Evolutionary conservation across 2,797 vertebrate genomes (phyloP).

Genomic region (Steatocranus sp.): DNA sequence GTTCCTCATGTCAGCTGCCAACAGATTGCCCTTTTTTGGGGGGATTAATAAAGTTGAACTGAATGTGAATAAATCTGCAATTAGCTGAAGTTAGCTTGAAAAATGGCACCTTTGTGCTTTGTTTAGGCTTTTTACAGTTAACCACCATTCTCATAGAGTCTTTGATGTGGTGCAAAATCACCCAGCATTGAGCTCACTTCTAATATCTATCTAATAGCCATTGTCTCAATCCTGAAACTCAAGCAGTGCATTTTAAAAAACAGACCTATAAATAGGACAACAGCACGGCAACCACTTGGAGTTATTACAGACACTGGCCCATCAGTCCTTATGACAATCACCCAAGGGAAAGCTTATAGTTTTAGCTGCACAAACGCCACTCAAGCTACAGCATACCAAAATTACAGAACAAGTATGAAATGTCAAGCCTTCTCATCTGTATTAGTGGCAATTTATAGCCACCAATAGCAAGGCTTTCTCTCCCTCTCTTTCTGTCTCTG

Average conservation of each 20-base stretch:
- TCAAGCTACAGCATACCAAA: slow-evolving; percentile 63
- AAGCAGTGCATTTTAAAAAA: slow-evolving; percentile 64
- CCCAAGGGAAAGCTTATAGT: slow-evolving; percentile 67
- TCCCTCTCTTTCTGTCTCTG: slow-evolving; percentile 44
- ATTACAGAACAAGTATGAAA: slow-evolving; percentile 72
- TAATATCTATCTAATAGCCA: slow-evolving; percentile 64
- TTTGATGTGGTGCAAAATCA: not conserved
- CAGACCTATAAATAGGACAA: slow-evolving; percentile 71
- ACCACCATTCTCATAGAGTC: not conserved
- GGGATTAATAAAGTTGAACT: not conserved
- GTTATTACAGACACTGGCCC: slow-evolving; percentile 68
- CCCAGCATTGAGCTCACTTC: slow-evolving; percentile 8
- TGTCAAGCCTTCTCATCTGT: slow-evolving; percentile 73
- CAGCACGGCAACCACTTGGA: slow-evolving; percentile 67
- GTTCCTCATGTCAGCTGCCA: not conserved
- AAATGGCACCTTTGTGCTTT: not conserved
- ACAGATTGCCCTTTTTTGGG: not conserved
- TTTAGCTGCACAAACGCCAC: slow-evolving; percentile 62
- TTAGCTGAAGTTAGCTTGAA: not conserved
- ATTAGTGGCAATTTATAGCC: slow-evolving; percentile 76
- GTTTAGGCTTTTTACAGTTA: slow-evolving; percentile 2
- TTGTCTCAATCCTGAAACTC: slow-evolving; percentile 64
- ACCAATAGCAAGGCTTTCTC: slow-evolving; percentile 66
- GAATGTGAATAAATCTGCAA: not conserved
- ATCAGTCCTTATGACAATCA: slow-evolving; percentile 66